Evolutionary conservation across 2,113 vertebrate species (phyloP).

Genomic region (Lonchura striata): DNA sequence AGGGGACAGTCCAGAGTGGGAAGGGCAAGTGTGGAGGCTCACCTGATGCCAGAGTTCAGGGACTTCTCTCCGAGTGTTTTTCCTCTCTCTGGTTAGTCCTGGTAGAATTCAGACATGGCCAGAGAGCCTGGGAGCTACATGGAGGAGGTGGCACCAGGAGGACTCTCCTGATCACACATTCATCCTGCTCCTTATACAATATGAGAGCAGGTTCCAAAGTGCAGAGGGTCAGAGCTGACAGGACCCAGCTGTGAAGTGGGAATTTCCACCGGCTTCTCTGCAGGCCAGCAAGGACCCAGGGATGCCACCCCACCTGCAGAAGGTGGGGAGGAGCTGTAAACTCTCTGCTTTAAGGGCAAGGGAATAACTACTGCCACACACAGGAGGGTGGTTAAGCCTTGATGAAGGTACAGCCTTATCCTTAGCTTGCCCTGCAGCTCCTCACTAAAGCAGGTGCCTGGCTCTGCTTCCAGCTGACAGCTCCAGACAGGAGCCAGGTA

Average conservation of each 20-base stretch:
- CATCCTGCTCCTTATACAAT: background rate
- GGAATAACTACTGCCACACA: rapidly evolving
- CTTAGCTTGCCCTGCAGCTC: background rate
- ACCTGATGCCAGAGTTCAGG: background rate
- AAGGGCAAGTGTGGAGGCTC: background rate
- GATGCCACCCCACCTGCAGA: rapidly evolving
- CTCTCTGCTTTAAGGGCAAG: background rate
- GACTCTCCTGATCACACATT: background rate
- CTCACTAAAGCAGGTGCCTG: background rate
- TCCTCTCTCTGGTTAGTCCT: background rate
- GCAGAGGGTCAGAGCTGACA: background rate
- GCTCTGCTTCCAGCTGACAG: background rate
- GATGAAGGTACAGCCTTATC: background rate
- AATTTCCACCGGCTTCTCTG: background rate
- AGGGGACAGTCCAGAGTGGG: background rate
- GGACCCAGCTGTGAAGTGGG: background rate
- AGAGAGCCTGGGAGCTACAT: background rate
- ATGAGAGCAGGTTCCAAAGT: background rate
- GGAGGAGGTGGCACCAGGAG: background rate
- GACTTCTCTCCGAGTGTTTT: background rate
- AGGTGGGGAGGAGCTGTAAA: background rate
- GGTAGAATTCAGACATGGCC: background rate
- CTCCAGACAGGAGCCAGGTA: background rate
- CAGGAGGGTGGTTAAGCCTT: background rate
- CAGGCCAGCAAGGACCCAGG: background rate